Base-by-base conservation (phyloP, 1,140 invertebrate genomes). In the Bombus balteatus region DNA sequence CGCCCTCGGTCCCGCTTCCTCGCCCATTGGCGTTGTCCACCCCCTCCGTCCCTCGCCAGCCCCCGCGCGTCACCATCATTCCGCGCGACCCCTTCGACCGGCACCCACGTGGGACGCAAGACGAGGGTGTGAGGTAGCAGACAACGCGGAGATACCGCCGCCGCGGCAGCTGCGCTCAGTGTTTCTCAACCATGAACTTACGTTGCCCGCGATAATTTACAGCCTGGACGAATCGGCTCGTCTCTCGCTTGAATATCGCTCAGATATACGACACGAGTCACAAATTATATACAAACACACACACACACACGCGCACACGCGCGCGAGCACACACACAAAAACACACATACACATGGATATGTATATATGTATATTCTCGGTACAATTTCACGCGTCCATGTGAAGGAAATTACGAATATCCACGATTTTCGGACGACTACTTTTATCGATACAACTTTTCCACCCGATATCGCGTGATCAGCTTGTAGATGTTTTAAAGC, bases 41-140 rank as follows among this genome's bases (percentile, higher is more conserved):
- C 72, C 71, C 41, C 57, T 43, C 41, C n/a, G n/a, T 57, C 47
- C 70, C 86, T 71, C 74, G 73, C 83, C 81, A 82, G 83, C 74
- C 85, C 83, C 85, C 85, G 83, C 90, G 88, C 92, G 90, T 92
- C 92, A 92, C 92, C 93, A 89, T 93, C 93, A 90, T 92, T 94
- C 92, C 92, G 91, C 91, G 88, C 93, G 93, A 94, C 93, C 94
- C 93, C 94, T 94, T 94, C 94, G 93, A 94, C 92, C 92, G 91
- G 91, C 93, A 92, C 92, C 92, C 92, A 92, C 92, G 93, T 92
- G 89, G 90, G 89, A 92, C 92, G 91, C 87, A 92, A 91, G 92
- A 88, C 93, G 91, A 92, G 93, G 92, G 93, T 93, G 92, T 93
- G 93, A 93, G 93, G 92, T 92, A 91, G 91, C 92, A 94, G 93